Evolutionary conservation across 1,140 invertebrate species (phyloP).

Genomic region (Heliconius hewitsoni): DNA sequence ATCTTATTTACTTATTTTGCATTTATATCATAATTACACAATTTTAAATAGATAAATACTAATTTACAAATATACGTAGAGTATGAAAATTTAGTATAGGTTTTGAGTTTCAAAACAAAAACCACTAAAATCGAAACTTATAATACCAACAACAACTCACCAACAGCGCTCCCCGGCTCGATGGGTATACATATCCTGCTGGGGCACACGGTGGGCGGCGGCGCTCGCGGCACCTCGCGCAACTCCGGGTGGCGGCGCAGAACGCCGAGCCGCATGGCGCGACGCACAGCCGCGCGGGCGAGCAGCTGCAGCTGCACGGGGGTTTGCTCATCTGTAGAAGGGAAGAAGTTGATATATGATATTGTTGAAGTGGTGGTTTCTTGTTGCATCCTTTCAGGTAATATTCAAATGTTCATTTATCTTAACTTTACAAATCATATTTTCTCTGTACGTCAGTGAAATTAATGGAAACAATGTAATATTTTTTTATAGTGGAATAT

Average conservation of each 20-base stretch:
- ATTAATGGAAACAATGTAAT: no score
- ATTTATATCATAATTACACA: background rate
- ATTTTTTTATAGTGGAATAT: no score
- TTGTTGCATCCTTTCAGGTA: no score
- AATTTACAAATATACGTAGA: no score
- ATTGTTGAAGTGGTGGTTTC: no score
- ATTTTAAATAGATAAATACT: background rate
- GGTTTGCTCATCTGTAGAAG: constrained; percentile 48
- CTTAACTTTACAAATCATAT: no score
- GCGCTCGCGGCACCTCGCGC: constrained; percentile 47
- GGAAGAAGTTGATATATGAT: no score
- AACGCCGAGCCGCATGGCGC: constrained; percentile 49
- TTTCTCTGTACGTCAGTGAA: no score
- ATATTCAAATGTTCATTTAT: no score
- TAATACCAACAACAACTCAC: constrained; percentile 31
- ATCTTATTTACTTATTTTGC: background rate
- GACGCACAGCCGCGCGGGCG: constrained; percentile 50
- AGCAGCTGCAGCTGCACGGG: constrained; percentile 58
- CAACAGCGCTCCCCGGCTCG: constrained; percentile 70
- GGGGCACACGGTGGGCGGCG: constrained; percentile 45
- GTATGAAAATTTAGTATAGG: no score
- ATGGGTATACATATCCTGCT: constrained; percentile 66
- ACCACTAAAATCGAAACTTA: no score
- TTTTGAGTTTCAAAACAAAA: no score
- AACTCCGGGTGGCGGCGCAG: constrained; percentile 55